phyloP scores from a whole-genome alignment of 2,888 invertebrate genomes.

The Lampropteryx suffumata region DNA sequence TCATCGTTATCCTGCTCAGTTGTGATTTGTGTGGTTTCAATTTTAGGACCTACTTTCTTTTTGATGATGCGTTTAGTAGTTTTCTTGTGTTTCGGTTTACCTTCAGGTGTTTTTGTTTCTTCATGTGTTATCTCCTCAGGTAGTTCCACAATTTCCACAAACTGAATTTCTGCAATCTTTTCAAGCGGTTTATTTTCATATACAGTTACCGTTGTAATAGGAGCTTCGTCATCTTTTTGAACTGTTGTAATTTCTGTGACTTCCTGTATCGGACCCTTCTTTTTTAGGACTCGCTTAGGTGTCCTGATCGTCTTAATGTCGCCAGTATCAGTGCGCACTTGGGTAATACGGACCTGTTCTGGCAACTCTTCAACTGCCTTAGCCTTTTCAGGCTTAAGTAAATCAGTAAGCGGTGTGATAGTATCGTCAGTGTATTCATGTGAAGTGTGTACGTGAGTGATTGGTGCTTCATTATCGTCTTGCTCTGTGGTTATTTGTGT shows the following conservation, averaged over 20 bases:
- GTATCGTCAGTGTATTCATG: constrained; percentile 46
- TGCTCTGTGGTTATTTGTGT: constrained; percentile 58
- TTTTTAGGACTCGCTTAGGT: neutral
- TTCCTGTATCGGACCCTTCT: neutral
- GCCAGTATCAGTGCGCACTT: neutral
- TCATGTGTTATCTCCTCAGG: neutral
- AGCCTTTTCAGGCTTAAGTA: neutral
- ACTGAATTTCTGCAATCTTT: neutral
- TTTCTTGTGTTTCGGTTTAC: constrained; percentile 29
- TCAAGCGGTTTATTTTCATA: too few relatives aligned
- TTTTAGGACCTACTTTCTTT: constrained; percentile 44
- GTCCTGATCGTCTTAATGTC: neutral
- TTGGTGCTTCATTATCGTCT: constrained; percentile 61
- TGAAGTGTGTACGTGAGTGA: constrained; percentile 42
- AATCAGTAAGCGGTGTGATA: constrained; percentile 19
- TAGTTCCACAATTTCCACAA: neutral
- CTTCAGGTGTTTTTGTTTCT: constrained; percentile 11
- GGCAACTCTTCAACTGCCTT: neutral
- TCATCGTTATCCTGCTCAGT: constrained; percentile 45
- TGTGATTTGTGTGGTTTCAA: constrained; percentile 39
- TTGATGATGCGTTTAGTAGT: constrained; percentile 61
- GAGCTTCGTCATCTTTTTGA: neutral
- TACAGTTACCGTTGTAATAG: neutral
- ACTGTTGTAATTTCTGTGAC: neutral
- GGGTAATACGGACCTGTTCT: neutral